Base-by-base conservation (phyloP, 2,113 vertebrate genomes). In the Phrynosoma blainvillii region DNA sequence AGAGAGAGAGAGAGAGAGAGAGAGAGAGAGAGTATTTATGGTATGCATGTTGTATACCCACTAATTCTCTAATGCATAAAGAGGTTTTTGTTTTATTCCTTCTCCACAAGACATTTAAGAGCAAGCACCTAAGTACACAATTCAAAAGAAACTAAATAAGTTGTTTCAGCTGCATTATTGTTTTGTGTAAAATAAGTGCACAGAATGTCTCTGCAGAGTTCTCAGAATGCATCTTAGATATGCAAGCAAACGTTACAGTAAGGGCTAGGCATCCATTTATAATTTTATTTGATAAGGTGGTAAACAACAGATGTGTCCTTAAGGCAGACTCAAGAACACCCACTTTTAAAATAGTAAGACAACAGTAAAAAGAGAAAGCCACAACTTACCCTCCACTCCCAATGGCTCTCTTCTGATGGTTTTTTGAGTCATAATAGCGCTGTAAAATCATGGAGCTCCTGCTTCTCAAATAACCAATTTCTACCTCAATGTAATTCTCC, bases 401-500 rank as follows among this genome's bases (percentile, higher is more conserved):
- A 89, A 99, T 97, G 13, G 97, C 95, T 84, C 99, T 98, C 96
- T 99, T 99, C 89, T 99, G 99, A 96, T 99, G 99, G 95, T 99
- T 99, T 97, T 99, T 99, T 80, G 99, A 99, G 95, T 99, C 99
- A 32, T 99, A 99, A 96, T 98, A 99, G 83, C 99, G 97, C 87
- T 99, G 99, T 66, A 99, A 97, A 94, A 99, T 99, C 97, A 97
- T 97, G 84, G 98, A 96, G 90, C 98, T 99, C 93, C 99, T 98
- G 68, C 96, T 98, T 95, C 98, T 98, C 92, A 99, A 97, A 95
- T 99, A 99, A 71, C 98, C 98, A 77, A 96, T 98, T 96, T 99
- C 99, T 95, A 99, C 98, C 90, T 99, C 98, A 90, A 99, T 98
- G 96, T 99, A 99, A 95, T 98, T 99, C 95, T 99, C 99, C 97